These are phyloP conservation scores for Xanthostigma xanthostigma DNA, from an alignment of 2,888 invertebrate genomes.

Conservation along the genomic window DNA sequence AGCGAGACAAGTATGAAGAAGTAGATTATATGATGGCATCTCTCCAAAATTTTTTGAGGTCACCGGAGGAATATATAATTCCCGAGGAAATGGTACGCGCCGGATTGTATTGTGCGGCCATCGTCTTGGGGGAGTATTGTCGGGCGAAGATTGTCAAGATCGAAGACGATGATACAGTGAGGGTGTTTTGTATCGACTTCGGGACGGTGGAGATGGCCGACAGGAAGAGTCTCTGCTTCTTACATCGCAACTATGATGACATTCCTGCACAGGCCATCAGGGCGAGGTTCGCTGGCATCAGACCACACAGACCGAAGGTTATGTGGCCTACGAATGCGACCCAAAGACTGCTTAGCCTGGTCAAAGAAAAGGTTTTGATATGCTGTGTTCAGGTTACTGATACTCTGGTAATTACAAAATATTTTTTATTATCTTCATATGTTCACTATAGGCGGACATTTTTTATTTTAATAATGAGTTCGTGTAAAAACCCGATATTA, in stretches of 20 bases:
- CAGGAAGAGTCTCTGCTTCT: conserved; percentile 20
- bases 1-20: conserved; percentile 24
- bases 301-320: conserved; percentile 26
- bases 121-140: conserved; percentile 35
- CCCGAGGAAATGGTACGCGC: conserved; percentile 15
- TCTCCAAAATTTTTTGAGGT: conserved; percentile 28
- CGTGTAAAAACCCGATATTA: too few species aligned
- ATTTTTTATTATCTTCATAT: too few species aligned
- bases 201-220: conserved; percentile 35
- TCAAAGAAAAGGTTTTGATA: not conserved
- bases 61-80: too few species aligned
- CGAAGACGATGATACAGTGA: conserved; percentile 30
- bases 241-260: conserved; percentile 27
- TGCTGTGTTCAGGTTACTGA: too few species aligned
- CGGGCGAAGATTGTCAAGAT: conserved; percentile 32
- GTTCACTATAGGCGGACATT: too few species aligned
- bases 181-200: conserved; percentile 41
- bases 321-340: conserved; percentile 29
- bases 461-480: too few species aligned
- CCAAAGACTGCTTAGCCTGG: not conserved
- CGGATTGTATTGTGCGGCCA: conserved; percentile 33
- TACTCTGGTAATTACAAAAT: too few species aligned
- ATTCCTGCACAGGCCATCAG: conserved; percentile 37
- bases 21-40: conserved; percentile 35
- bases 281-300: conserved; percentile 32